Evolutionary conservation across 1,140 invertebrate species (phyloP).

Genomic region (Philotrypesis tridentata): DNA sequence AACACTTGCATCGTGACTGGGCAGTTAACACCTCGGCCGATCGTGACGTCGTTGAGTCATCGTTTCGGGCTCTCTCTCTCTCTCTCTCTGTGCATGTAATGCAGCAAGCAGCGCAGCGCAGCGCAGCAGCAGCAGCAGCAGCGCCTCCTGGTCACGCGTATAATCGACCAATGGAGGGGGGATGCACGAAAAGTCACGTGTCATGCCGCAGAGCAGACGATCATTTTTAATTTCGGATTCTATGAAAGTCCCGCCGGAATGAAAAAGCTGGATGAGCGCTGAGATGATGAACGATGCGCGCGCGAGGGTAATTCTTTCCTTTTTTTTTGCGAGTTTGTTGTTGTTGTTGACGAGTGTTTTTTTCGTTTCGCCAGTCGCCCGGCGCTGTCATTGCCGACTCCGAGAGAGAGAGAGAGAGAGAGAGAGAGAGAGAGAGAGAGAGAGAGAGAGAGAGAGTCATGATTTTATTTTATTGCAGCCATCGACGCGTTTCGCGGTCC

Average conservation of each 20-base stretch:
- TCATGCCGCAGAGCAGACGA: slow-evolving; percentile 41
- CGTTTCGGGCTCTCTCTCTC: slow-evolving; percentile 12
- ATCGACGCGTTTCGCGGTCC: neutral
- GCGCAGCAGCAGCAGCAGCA: too few relatives aligned
- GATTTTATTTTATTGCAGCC: neutral
- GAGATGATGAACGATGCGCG: slow-evolving; percentile 38
- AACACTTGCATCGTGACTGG: slow-evolving; percentile 68
- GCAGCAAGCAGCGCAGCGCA: too few relatives aligned
- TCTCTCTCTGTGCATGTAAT: neutral
- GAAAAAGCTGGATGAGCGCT: slow-evolving; percentile 10
- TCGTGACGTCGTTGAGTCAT: slow-evolving; percentile 54
- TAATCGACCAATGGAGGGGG: slow-evolving; percentile 19
- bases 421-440: too few relatives aligned
- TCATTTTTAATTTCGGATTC: slow-evolving; percentile 50
- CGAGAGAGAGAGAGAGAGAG: too few relatives aligned
- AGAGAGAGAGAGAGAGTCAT: too few relatives aligned
- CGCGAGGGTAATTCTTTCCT: neutral
- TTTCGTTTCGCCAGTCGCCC: neutral
- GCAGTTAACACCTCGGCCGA: slow-evolving; percentile 61
- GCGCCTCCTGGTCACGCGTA: slow-evolving; percentile 29
- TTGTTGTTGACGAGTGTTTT: slow-evolving; percentile 6
- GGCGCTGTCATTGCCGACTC: neutral
- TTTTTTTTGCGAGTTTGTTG: slow-evolving; percentile 7
- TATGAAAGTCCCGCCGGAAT: slow-evolving; percentile 40
- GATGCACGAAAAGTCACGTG: slow-evolving; percentile 41